These are phyloP conservation scores for Hippoglossus hippoglossus DNA, from an alignment of 2,797 vertebrate genomes.

Conservation along the genomic window DNA sequence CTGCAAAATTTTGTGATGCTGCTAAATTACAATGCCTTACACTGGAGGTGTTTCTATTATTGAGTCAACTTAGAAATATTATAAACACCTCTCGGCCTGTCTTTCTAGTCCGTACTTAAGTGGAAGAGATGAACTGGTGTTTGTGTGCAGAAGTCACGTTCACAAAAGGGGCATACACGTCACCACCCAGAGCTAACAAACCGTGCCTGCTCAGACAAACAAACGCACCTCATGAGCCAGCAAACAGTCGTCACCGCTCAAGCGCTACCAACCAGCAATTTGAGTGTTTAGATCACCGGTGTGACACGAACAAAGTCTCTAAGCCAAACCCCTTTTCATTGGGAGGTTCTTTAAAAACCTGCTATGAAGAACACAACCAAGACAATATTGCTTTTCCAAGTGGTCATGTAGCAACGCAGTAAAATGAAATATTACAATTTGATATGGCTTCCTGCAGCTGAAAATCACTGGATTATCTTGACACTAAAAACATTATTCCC, in stretches of 20 bases:
- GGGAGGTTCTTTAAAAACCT: no score
- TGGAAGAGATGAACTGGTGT: not conserved
- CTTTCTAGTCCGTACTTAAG: not conserved
- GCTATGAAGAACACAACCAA: not conserved
- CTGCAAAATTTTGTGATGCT: not conserved
- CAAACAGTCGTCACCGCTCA: slow-evolving; percentile 22
- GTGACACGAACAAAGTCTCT: not conserved
- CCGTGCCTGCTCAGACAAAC: slow-evolving; percentile 69
- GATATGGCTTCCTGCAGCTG: not conserved
- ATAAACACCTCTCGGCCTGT: not conserved
- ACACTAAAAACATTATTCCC: not conserved
- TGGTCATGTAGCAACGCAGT: not conserved
- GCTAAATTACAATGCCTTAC: not conserved
- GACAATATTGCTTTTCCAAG: not conserved
- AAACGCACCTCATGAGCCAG: slow-evolving; percentile 46
- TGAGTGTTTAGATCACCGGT: slow-evolving; percentile 1
- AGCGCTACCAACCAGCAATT: slow-evolving; percentile 9
- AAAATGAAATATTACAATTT: not conserved
- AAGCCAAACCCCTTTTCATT: not conserved
- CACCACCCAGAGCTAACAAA: slow-evolving; percentile 79
- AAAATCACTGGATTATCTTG: not conserved
- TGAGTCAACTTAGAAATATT: not conserved
- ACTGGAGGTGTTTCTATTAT: not conserved
- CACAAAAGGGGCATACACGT: slow-evolving; percentile 36
- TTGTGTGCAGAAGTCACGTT: slow-evolving; percentile 25